Percentiles rank a stretch among this genome's conserved stretches.
phyloP scores from a whole-genome alignment of 2,113 vertebrate genomes.

The Mormyrus lacerda region DNA sequence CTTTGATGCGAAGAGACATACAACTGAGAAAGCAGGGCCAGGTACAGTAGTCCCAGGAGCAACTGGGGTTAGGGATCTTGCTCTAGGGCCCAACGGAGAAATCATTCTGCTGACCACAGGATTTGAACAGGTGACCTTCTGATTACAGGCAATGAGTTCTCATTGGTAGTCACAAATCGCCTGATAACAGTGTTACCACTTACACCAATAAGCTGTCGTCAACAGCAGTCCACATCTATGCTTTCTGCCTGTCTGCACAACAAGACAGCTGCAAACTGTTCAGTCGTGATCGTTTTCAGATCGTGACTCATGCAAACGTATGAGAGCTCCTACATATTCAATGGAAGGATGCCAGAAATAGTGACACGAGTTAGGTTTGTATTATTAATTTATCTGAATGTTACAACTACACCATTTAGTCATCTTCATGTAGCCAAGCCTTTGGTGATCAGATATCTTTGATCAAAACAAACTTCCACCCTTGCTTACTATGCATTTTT shows the following conservation, averaged over 20 bases:
- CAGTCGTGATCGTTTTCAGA: not conserved
- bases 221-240: not conserved
- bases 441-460: too few relatives aligned
- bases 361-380: too few relatives aligned
- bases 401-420: too few relatives aligned
- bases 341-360: too few relatives aligned
- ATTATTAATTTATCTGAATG: too few relatives aligned
- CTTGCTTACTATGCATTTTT: too few relatives aligned
- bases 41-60: not conserved
- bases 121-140: not conserved
- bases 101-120: not conserved
- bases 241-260: not conserved
- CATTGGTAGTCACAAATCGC: not conserved
- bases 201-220: not conserved
- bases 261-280: not conserved
- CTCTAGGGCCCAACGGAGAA: not conserved
- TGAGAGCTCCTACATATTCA: too few relatives aligned
- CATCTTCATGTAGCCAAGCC: too few relatives aligned
- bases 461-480: too few relatives aligned
- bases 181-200: not conserved
- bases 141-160: not conserved
- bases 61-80: not conserved
- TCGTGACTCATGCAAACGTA: too few relatives aligned
- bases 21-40: not conserved
- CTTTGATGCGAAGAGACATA: not conserved